phyloP scores from a whole-genome alignment of 2,797 vertebrate species.

The Hybognathus amarus region DNA sequence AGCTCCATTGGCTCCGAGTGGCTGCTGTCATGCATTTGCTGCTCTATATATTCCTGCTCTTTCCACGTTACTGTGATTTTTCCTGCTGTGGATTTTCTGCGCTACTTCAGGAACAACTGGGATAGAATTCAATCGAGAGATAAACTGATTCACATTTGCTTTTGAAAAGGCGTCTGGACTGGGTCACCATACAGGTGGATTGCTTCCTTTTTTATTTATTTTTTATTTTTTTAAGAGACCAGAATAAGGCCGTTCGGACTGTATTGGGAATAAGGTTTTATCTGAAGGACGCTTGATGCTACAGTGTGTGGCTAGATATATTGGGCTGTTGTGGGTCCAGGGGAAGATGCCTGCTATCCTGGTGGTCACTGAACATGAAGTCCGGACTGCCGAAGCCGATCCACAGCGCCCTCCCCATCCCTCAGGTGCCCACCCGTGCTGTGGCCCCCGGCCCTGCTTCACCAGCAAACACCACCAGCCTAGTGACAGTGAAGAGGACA shows the following conservation, averaged over 20 bases:
- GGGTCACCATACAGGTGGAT: conserved; percentile 5
- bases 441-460: conserved; percentile 67
- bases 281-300: too few relatives aligned
- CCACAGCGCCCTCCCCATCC: conserved; percentile 92
- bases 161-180: background rate
- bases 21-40: conserved; percentile 36
- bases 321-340: too few relatives aligned
- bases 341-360: too few relatives aligned
- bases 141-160: background rate
- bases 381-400: conserved; percentile 95
- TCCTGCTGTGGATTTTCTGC: conserved; percentile 20
- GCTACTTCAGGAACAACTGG: background rate
- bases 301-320: too few relatives aligned
- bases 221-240: too few relatives aligned
- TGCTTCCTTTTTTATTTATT: background rate
- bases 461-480: conserved; percentile 77
- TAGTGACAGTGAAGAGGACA: conserved; percentile 74
- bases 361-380: conserved; percentile 96
- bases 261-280: too few relatives aligned
- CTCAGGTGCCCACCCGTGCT: conserved; percentile 84
- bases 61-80: conserved; percentile 47
- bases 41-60: conserved; percentile 53
- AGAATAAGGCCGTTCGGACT: background rate
- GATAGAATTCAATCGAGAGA: background rate
- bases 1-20: conserved; percentile 41